Base-by-base conservation (phyloP, 1,140 invertebrate genomes). In the Psilanteris sp. region DNA sequence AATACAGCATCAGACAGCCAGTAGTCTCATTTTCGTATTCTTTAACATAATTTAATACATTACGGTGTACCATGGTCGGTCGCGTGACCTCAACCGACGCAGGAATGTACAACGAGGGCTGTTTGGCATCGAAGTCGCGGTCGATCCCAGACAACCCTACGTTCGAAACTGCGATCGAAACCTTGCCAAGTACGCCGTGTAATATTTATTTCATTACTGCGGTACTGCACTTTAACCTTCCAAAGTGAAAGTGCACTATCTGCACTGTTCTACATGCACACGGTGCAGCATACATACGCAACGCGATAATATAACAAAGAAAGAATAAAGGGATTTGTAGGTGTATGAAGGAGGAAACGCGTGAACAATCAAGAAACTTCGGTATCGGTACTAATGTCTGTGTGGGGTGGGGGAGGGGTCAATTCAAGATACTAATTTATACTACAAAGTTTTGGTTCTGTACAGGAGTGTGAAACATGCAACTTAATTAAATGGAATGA, bases 171-270 rank as follows among this genome's bases (percentile, higher is more conserved):
- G 29, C 55, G 18, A 50, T 62, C 62, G 31, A 64, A 76, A 57
- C 50, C 62, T 68, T 67, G 62, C 71, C 54, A 61, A 62, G 71
- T 62, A 57, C 62, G 52, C 31, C 46, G 67, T 64, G 50, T 55
- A 64, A 67, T 50, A 72, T 70, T 72, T 62, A 59, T 77, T 66
- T 46, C 46, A 36, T 44, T 31, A 26, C 16, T 31, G 50, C 57
- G 13, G 57, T 26, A 66, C 66, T 72, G 67, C 67, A 72, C 75
- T 72, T 62, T 72, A 72, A 72, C 75, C 75, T 77, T 77, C 68
- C 68, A 77, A 77, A 77, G 67, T 77, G 75, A 77, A 77, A 77
- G 75, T 68, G 75, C 62, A 68, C 68, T 27, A 67, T 24, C 61
- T 31, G 31, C 22, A 20, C 52, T 18, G 44, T 10, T 61, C 8